These are phyloP conservation scores for Manduca sexta DNA, from an alignment of 1,140 invertebrate genomes.

Conservation along the genomic window DNA sequence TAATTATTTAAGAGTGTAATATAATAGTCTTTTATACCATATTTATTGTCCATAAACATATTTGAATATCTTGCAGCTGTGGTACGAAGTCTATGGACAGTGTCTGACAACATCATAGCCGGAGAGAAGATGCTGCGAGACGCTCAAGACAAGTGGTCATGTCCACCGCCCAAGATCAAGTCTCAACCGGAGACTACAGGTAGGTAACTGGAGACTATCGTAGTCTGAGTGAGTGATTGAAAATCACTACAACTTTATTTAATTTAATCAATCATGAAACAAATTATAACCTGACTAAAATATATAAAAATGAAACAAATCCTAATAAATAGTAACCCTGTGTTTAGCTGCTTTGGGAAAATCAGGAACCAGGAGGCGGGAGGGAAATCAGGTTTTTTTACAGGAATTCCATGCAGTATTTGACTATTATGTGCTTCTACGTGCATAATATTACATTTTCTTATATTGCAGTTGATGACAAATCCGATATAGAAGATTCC, in stretches of 20 bases:
- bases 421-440: too few relatives aligned
- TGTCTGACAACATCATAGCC: conserved; percentile 51
- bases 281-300: too few relatives aligned
- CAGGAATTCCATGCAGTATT: background rate
- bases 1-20: too few relatives aligned
- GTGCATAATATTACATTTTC: background rate
- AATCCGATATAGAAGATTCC: conserved; percentile 47
- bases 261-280: too few relatives aligned
- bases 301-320: too few relatives aligned
- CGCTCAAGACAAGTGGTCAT: conserved; percentile 53
- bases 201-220: conserved; percentile 10
- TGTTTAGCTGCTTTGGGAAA: too few relatives aligned
- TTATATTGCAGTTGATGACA: conserved; percentile 43
- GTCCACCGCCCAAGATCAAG: conserved; percentile 20
- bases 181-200: conserved; percentile 16
- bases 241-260: too few relatives aligned
- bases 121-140: conserved; percentile 64
- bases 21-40: too few relatives aligned
- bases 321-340: too few relatives aligned
- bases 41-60: background rate
- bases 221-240: too few relatives aligned
- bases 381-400: background rate
- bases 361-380: too few relatives aligned
- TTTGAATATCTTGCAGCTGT: conserved; percentile 33
- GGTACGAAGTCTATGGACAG: conserved; percentile 54